phyloP scores from a whole-genome alignment of 2,113 vertebrate species.

The Antigone vipio region DNA sequence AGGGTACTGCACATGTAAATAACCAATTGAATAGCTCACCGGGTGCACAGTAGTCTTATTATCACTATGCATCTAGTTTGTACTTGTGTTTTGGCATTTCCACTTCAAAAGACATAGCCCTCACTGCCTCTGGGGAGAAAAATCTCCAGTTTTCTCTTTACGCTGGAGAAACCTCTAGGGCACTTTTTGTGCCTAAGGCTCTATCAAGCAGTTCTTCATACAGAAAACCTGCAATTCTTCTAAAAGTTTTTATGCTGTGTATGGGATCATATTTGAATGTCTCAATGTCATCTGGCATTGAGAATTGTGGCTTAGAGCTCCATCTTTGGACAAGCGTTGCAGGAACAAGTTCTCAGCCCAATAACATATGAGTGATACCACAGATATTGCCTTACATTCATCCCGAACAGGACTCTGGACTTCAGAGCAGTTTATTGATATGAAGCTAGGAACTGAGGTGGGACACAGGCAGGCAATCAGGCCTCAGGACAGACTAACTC shows the following conservation, averaged over 20 bases:
- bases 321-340: not conserved
- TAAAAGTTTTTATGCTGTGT: not conserved
- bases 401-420: not conserved
- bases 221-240: not conserved
- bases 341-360: not conserved
- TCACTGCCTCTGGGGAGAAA: not conserved
- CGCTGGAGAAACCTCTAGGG: not conserved
- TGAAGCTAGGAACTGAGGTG: not conserved
- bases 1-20: not conserved
- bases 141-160: not conserved
- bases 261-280: not conserved
- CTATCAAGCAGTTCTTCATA: not conserved
- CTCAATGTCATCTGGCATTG: not conserved
- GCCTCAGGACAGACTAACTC: not conserved
- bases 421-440: not conserved
- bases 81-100: slow-evolving; percentile 3
- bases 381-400: not conserved
- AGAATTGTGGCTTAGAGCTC: not conserved
- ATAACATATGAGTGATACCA: not conserved
- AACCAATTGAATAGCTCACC: not conserved
- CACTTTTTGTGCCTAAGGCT: not conserved
- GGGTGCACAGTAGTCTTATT: not conserved
- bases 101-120: not conserved
- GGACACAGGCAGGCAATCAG: not conserved
- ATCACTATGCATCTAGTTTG: not conserved